phyloP scores from a whole-genome alignment of 2,797 vertebrate species.

The Xerus rutilus region DNA sequence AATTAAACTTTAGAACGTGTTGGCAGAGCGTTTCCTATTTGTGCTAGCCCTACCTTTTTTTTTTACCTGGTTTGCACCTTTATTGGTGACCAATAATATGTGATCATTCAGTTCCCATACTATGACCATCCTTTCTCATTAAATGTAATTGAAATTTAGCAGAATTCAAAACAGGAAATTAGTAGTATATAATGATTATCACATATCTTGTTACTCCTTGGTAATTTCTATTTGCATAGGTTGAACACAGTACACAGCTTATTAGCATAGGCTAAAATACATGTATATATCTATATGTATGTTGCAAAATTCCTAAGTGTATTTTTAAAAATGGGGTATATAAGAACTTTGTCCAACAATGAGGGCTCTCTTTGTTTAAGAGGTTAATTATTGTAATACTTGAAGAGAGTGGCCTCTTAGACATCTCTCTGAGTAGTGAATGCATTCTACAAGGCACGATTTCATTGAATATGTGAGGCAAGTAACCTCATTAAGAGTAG shows the following conservation, averaged over 20 bases:
- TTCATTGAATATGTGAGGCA: slow-evolving; percentile 51
- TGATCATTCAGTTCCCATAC: background rate
- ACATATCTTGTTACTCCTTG: background rate
- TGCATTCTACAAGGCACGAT: slow-evolving; percentile 61
- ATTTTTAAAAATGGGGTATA: slow-evolving; percentile 28
- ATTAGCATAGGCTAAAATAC: slow-evolving; percentile 3
- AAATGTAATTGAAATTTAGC: slow-evolving; percentile 27
- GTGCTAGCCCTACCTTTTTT: background rate
- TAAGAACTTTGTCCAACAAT: slow-evolving; percentile 52
- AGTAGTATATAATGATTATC: slow-evolving; percentile 32
- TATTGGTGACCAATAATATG: background rate
- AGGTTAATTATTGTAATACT: slow-evolving; percentile 73
- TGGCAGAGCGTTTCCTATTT: background rate
- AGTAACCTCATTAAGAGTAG: slow-evolving; percentile 73
- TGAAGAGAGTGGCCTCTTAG: slow-evolving; percentile 45
- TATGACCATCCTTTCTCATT: slow-evolving; percentile 1
- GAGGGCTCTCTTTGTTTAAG: slow-evolving; percentile 48
- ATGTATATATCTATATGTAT: background rate
- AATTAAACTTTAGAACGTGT: background rate
- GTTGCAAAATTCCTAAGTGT: slow-evolving; percentile 45
- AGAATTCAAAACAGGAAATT: slow-evolving; percentile 50
- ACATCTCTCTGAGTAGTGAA: slow-evolving; percentile 60
- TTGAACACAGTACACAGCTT: background rate
- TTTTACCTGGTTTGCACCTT: background rate
- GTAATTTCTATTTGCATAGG: slow-evolving; percentile 44